Evolutionary conservation across 2,113 vertebrate species (phyloP).

Genomic region (Elephantulus edwardii): DNA sequence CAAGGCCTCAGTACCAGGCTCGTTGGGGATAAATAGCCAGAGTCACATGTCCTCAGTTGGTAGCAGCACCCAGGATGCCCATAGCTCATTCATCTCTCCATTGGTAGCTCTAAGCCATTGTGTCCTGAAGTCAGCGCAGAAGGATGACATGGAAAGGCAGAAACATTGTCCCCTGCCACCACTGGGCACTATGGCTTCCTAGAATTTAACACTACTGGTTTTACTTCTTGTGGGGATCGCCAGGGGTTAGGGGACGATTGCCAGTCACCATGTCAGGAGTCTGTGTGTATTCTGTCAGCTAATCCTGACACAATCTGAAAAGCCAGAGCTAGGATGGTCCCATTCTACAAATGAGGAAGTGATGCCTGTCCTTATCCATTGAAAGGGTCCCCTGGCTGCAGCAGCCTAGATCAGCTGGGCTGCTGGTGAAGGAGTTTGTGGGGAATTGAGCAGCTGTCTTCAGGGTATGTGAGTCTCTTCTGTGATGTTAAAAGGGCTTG

Average conservation of each 20-base stretch:
- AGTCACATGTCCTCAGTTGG: too few relatives aligned
- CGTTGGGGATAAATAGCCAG: not conserved
- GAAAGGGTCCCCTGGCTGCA: not conserved
- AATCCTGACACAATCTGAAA: not conserved
- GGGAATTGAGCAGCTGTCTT: too few relatives aligned
- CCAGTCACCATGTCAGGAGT: not conserved
- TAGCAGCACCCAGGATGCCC: too few relatives aligned
- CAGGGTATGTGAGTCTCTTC: accelerated
- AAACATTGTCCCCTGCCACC: not conserved
- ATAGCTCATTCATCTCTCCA: not conserved
- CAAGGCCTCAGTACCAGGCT: not conserved
- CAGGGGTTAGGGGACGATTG: not conserved
- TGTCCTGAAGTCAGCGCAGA: not conserved
- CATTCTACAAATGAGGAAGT: not conserved
- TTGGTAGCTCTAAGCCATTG: not conserved
- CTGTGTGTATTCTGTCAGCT: not conserved
- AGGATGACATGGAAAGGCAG: not conserved
- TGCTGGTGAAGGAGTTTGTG: accelerated
- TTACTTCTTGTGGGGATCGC: not conserved
- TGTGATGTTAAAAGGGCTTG: not conserved
- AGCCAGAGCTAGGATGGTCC: too few relatives aligned
- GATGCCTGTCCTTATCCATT: not conserved
- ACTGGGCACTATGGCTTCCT: not conserved
- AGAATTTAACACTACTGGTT: not conserved
- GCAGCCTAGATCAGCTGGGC: too few relatives aligned